These are phyloP conservation scores for Drosophila nigromelanica DNA, from an alignment of 1,140 invertebrate species.

Conservation along the genomic window DNA sequence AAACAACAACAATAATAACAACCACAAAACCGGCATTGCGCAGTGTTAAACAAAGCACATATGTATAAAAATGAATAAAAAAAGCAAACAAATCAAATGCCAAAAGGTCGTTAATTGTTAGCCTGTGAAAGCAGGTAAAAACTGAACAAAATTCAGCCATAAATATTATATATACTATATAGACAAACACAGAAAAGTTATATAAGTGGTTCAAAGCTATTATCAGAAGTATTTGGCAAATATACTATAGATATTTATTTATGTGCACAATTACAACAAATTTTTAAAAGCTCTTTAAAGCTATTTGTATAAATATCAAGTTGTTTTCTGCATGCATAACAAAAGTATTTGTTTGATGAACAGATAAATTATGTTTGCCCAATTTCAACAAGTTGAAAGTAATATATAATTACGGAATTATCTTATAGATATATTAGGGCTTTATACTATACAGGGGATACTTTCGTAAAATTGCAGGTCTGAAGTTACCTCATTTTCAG, in stretches of 20 bases:
- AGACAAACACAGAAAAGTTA: neutral
- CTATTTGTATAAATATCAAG: neutral
- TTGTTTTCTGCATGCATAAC: neutral
- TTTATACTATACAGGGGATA: too few relatives aligned
- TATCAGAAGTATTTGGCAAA: neutral
- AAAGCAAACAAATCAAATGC: slow-evolving; percentile 12
- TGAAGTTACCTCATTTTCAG: neutral
- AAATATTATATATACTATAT: slow-evolving; percentile 1
- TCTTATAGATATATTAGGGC: too few relatives aligned
- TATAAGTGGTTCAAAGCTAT: neutral
- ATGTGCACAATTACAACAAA: too few relatives aligned
- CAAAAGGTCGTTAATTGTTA: slow-evolving; percentile 21
- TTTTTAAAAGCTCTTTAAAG: too few relatives aligned
- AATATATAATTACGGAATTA: neutral
- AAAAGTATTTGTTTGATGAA: neutral
- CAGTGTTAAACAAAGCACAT: slow-evolving; percentile 29
- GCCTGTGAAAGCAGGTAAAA: slow-evolving; percentile 21
- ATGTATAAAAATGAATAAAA: slow-evolving; percentile 5
- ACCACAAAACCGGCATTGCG: slow-evolving; percentile 30
- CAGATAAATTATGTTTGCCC: neutral
- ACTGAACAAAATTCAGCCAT: slow-evolving; percentile 2
- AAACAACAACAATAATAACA: neutral
- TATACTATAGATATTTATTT: too few relatives aligned
- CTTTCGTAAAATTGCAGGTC: neutral
- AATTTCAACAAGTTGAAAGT: neutral